Conservation (phyloP, 1,140 invertebrate genomes). For the Drosophila novamexicana region DNA sequence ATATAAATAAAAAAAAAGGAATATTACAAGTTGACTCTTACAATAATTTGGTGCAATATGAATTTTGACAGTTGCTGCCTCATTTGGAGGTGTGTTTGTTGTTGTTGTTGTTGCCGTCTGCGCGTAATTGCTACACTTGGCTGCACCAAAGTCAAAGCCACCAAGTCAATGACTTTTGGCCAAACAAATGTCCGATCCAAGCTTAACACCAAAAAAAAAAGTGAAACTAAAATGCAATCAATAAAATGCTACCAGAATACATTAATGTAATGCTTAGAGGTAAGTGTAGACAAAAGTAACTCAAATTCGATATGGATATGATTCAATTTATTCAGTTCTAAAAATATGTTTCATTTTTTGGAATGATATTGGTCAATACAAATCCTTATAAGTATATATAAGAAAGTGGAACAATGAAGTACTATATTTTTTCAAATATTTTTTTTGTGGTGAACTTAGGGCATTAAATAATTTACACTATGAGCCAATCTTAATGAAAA, state of each 20-base stretch:
- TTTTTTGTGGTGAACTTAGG: no score
- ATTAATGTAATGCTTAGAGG: neutral
- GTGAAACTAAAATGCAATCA: constrained; percentile 64
- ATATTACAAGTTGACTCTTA: constrained; percentile 41
- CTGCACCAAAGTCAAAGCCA: constrained; percentile 75
- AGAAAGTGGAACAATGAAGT: no score
- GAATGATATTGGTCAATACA: no score
- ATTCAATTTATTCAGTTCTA: no score
- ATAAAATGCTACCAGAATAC: constrained; percentile 47
- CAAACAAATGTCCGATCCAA: constrained; percentile 48
- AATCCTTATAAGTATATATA: no score
- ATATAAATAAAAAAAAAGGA: constrained; percentile 12
- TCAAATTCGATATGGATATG: no score
- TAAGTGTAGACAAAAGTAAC: no score
- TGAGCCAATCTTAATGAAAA: no score
- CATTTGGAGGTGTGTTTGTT: constrained; percentile 44
- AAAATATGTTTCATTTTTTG: no score
- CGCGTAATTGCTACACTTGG: constrained; percentile 69
- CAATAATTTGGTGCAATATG: constrained; percentile 68
- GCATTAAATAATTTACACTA: no score
- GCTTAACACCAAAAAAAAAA: constrained; percentile 24
- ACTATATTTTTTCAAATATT: no score
- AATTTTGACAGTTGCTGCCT: constrained; percentile 40
- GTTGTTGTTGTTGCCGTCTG: constrained; percentile 22
- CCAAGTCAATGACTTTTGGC: constrained; percentile 75